Percentiles rank a stretch among this genome's conserved stretches.
Evolutionary conservation across 2,113 vertebrate genomes (phyloP).

Genomic region (Microtus oregoni): DNA sequence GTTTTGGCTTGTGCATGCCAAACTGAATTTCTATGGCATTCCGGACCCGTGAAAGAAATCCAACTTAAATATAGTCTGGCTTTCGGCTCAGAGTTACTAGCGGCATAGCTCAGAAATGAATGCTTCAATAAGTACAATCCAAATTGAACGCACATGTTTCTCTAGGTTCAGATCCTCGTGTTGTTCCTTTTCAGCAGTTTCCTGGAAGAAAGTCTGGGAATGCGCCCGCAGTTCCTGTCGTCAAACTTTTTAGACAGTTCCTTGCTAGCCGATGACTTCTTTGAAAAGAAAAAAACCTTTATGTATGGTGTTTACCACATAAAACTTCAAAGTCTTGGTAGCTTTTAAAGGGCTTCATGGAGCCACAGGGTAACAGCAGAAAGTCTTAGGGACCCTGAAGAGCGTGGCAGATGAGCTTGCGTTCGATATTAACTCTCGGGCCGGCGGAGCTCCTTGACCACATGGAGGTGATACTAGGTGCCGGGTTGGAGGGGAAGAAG

Average conservation of each 20-base stretch:
- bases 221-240: conserved; percentile 72
- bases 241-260: conserved; percentile 74
- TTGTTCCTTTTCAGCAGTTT: conserved; percentile 77
- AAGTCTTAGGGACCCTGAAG: neutral
- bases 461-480: neutral
- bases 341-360: neutral
- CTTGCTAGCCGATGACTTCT: conserved; percentile 67
- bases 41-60: conserved; percentile 76
- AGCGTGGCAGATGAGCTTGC: neutral
- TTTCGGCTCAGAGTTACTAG: conserved; percentile 73
- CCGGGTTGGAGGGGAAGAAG: neutral
- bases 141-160: conserved; percentile 83
- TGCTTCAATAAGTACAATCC: conserved; percentile 76
- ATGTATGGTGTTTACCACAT: neutral
- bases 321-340: neutral
- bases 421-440: neutral
- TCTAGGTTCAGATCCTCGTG: conserved; percentile 67
- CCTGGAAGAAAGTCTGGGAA: conserved; percentile 79
- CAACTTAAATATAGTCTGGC: conserved; percentile 79
- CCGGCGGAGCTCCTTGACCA: neutral
- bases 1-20: conserved; percentile 67
- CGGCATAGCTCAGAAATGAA: conserved; percentile 79
- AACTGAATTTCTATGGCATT: conserved; percentile 77
- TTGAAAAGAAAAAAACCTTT: conserved; percentile 20
- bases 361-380: neutral